phyloP scores from a whole-genome alignment of 1,140 invertebrate genomes.

The Aricia agestis region DNA sequence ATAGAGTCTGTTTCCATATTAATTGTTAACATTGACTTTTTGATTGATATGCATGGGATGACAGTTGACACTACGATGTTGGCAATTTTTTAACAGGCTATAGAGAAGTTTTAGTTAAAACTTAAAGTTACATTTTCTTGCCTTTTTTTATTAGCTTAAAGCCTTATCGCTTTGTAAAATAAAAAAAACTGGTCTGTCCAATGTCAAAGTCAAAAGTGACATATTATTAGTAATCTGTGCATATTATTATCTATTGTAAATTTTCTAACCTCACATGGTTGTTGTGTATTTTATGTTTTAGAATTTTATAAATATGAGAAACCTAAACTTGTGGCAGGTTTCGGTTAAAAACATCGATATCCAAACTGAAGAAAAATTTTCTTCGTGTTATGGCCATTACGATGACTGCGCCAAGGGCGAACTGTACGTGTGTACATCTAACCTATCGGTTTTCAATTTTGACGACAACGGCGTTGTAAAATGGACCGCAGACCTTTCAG shows the following conservation, averaged over 20 bases:
- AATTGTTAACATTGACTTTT: too few species aligned
- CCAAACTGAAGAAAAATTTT: constrained; percentile 37
- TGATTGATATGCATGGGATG: too few species aligned
- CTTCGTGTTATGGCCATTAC: constrained; percentile 49
- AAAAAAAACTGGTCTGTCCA: not conserved
- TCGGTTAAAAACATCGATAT: constrained; percentile 39
- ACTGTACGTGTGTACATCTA: constrained; percentile 59
- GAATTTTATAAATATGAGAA: constrained; percentile 42
- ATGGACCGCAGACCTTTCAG: constrained; percentile 52
- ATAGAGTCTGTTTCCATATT: too few species aligned
- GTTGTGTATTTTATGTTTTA: not conserved
- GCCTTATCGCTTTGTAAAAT: too few species aligned
- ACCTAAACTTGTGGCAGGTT: constrained; percentile 53
- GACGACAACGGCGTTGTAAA: constrained; percentile 42
- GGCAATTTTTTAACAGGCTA: too few species aligned
- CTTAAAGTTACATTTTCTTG: too few species aligned
- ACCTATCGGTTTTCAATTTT: constrained; percentile 53
- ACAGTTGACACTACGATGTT: too few species aligned
- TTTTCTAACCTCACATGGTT: not conserved
- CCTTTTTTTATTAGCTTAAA: too few species aligned
- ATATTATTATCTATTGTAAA: too few species aligned
- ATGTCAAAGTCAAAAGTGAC: too few species aligned
- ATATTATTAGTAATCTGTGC: too few species aligned
- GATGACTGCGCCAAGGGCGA: constrained; percentile 42
- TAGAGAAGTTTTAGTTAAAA: too few species aligned